Evolutionary conservation across 2,888 invertebrate species (phyloP), one percentile per base, ranked within the genome.

Genomic region (Abrostola tripartita): DNA sequence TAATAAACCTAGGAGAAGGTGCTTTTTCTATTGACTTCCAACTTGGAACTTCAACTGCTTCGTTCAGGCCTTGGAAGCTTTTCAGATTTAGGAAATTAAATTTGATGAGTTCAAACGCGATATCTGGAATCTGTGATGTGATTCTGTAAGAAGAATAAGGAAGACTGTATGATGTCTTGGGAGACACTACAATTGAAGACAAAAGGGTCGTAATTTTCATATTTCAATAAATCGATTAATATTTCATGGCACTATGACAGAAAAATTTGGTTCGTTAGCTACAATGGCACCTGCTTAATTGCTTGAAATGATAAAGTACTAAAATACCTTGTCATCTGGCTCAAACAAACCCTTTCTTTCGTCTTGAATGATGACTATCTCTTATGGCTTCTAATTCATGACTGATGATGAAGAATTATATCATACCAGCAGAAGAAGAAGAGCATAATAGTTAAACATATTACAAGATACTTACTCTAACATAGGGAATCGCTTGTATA

Each of bases 401-500:
- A 24, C 24, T 24, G 24, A 24, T 24, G 24, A 1, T 24, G 24
- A 24, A 24, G 24, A 24, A 2, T 24, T 24, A 24, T 24, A 1
- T 24, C 24, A 24, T 24, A 24, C 24, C 24, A 24, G 4, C 24
- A 24, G 24, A 6, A 41, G 41, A 41, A 41, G 40, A 40, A 40
- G 9, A 40, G 0, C 40, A 5, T 11, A 44, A 24, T n/a, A n/a
- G n/a, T 8, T 14, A 4, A 9, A 24, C 14, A 47, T 14, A 12
- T 14, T 24, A 4, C 24, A 24, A 24, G 24, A 37, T 65, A 93
- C 95, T 95, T 88, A 96, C 96, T 97, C 96, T 67, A 97, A 86
- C 95, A 96, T 97, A 5, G 97, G 97, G 81, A 96, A 97, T 81
- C 97, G 89, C 65, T 94, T 90, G n/a, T 93, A 92, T 0, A 96